These are phyloP conservation scores for Nasonia longicornis DNA, from an alignment of 1,140 invertebrate species.

Conservation along the genomic window DNA sequence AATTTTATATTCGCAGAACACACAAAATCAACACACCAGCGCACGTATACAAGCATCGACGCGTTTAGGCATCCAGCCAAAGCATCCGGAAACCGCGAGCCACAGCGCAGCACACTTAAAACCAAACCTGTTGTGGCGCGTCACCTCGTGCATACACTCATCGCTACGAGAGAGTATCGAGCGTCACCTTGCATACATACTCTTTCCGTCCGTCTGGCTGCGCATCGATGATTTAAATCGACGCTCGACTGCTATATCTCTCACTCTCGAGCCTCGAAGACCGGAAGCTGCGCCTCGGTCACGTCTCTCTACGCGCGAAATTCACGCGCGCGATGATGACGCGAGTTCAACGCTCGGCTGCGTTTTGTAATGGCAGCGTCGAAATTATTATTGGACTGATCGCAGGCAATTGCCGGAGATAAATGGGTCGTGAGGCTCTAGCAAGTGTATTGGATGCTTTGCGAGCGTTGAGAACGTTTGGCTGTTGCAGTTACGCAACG, in stretches of 20 bases:
- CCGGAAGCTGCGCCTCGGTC: conserved; percentile 49
- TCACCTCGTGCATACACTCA: too few relatives aligned
- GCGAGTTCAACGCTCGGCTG: conserved; percentile 3
- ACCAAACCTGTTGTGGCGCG: not conserved
- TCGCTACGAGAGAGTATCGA: too few relatives aligned
- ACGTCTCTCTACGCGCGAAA: conserved; percentile 27
- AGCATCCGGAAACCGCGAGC: not conserved
- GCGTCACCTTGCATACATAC: not conserved
- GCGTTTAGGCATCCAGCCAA: not conserved
- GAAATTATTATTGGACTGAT: conserved; percentile 25
- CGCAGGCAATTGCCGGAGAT: conserved; percentile 11
- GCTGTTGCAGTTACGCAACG: not conserved
- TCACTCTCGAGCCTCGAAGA: conserved; percentile 34
- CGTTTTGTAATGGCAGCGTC: not conserved
- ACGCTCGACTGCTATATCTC: conserved; percentile 23
- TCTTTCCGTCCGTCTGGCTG: not conserved
- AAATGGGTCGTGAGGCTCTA: conserved; percentile 17
- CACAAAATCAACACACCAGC: too few relatives aligned
- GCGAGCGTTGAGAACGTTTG: not conserved
- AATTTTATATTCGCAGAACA: too few relatives aligned
- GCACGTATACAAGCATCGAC: too few relatives aligned
- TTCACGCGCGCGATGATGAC: not conserved
- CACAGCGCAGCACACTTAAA: too few relatives aligned
- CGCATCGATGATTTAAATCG: conserved; percentile 35
- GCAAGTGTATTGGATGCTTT: not conserved